A percentile compares a stretch with the other conserved stretches of the same genome.
phyloP scores from a whole-genome alignment of 2,797 vertebrate genomes.

The Triplophysa yarkandensis region DNA sequence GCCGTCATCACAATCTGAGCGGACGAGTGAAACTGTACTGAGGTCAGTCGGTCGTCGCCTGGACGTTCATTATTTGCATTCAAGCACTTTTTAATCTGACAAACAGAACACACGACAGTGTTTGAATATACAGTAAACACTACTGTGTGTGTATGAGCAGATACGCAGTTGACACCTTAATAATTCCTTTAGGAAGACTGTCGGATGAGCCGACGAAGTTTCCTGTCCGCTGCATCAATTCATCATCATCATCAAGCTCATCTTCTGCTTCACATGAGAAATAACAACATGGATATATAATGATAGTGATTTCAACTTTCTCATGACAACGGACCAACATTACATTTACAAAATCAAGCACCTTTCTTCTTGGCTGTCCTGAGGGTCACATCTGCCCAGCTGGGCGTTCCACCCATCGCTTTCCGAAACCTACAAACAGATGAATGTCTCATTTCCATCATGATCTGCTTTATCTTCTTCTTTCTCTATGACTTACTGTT shows the following conservation, averaged over 20 bases:
- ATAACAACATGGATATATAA: not conserved
- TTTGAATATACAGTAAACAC: not conserved
- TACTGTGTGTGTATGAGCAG: not conserved
- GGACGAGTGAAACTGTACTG: conserved; percentile 91
- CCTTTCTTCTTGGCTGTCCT: conserved; percentile 68
- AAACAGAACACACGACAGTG: not conserved
- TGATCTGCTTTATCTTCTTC: too few relatives aligned
- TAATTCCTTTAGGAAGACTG: conserved; percentile 79
- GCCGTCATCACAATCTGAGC: conserved; percentile 93
- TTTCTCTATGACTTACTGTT: conserved; percentile 80
- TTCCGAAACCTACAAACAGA: conserved; percentile 81
- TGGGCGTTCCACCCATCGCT: conserved; percentile 89
- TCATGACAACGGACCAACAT: not conserved
- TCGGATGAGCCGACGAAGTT: conserved; percentile 82
- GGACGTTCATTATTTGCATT: conserved; percentile 82
- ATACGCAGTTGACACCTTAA: conserved; percentile 75
- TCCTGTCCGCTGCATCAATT: conserved; percentile 85
- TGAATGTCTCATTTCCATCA: too few relatives aligned
- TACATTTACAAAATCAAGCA: conserved; percentile 18
- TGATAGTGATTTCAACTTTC: not conserved
- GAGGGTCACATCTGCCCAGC: conserved; percentile 81
- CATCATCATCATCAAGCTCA: conserved; percentile 75
- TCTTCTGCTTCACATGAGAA: conserved; percentile 4
- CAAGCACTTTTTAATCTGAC: conserved; percentile 84
- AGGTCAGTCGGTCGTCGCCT: conserved; percentile 73